phyloP scores from a whole-genome alignment of 2,797 vertebrate species.

The Clamator glandarius region DNA sequence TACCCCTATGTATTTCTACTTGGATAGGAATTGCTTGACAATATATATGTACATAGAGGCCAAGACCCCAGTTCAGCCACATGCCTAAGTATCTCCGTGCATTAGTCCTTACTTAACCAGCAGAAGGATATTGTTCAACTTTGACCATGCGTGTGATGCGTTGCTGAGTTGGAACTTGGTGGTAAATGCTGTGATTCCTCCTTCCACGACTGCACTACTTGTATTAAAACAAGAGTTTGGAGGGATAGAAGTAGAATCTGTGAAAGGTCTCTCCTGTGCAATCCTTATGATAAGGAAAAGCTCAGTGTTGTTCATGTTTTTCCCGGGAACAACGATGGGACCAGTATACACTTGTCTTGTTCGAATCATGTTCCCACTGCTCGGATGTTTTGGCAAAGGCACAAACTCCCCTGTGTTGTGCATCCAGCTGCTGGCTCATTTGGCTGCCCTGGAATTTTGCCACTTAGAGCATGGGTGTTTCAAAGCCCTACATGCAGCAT shows the following conservation, averaged over 20 bases:
- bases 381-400: neutral
- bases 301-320: neutral
- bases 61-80: neutral
- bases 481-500: accelerated
- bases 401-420: neutral
- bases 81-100: neutral
- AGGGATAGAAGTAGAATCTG: neutral
- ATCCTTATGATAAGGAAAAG: neutral
- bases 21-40: neutral
- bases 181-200: neutral
- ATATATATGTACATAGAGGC: neutral
- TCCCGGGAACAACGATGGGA: neutral
- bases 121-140: neutral
- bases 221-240: neutral
- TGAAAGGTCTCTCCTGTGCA: neutral
- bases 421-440: neutral
- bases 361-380: neutral
- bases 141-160: neutral
- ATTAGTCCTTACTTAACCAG: neutral
- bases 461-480: neutral
- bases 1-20: neutral
- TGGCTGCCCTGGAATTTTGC: neutral
- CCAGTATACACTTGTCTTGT: neutral
- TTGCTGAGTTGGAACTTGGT: neutral
- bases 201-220: neutral